Evolutionary conservation across 1,140 invertebrate genomes (phyloP), one percentile per base, ranked within the genome.

Genomic region (Pissodes strobi): DNA sequence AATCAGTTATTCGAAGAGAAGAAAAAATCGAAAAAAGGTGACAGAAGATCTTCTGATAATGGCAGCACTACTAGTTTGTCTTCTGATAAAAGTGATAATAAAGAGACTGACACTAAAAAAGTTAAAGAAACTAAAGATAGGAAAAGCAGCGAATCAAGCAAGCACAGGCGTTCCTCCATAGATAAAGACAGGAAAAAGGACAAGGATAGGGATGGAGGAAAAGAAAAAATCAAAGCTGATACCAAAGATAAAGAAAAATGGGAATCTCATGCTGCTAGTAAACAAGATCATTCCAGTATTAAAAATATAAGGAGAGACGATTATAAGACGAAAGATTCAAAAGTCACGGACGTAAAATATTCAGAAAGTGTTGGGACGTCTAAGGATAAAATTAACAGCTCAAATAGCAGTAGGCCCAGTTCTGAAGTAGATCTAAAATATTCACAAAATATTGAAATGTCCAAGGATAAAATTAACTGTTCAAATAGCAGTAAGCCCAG

Each of bases 301-400:
- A 81, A 66, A 65, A 79, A 15, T 78, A 82, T 23, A 34, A 15
- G n/a, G n/a, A n/a, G n/a, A n/a, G n/a, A n/a, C n/a, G n/a, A n/a
- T n/a, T n/a, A n/a, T n/a, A n/a, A n/a, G n/a, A n/a, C n/a, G n/a
- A n/a, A n/a, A n/a, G n/a, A n/a, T n/a, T n/a, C n/a, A n/a, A n/a
- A n/a, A n/a, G n/a, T n/a, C n/a, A n/a, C n/a, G n/a, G n/a, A n/a
- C n/a, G n/a, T n/a, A n/a, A n/a, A n/a, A n/a, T n/a, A n/a, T n/a
- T n/a, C n/a, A n/a, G n/a, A n/a, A n/a, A n/a, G n/a, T n/a, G n/a
- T n/a, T n/a, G n/a, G n/a, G n/a, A n/a, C n/a, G n/a, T n/a, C n/a
- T n/a, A n/a, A n/a, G n/a, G n/a, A n/a, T n/a, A n/a, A n/a, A n/a
- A n/a, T n/a, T n/a, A n/a, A n/a, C n/a, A n/a, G n/a, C n/a, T n/a